phyloP scores from a whole-genome alignment of 1,140 invertebrate genomes.

The Drosophila kurseongensis region DNA sequence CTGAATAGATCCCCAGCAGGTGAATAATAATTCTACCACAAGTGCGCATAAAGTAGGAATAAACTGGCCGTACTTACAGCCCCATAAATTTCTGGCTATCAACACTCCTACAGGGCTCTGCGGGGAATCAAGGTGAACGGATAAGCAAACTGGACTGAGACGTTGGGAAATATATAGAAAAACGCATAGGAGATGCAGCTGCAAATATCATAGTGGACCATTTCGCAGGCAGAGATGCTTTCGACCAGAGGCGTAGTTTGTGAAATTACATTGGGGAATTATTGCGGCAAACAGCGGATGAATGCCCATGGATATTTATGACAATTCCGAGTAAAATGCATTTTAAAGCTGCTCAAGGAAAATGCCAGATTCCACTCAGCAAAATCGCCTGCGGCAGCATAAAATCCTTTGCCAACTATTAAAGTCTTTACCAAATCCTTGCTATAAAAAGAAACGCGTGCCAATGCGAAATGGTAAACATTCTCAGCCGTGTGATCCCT shows the following conservation, averaged over 20 bases:
- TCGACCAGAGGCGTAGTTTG: constrained; percentile 26
- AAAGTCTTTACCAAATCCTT: constrained; percentile 39
- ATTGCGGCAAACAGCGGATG: constrained; percentile 14
- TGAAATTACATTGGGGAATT: constrained; percentile 40
- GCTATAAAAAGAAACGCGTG: constrained; percentile 33
- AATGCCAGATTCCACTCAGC: background rate
- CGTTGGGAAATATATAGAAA: constrained; percentile 28
- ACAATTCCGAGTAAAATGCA: constrained; percentile 21
- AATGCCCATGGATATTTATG: constrained; percentile 40
- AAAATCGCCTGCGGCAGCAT: background rate
- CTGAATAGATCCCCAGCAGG: constrained; percentile 30
- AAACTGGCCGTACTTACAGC: constrained; percentile 46
- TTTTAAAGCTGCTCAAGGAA: constrained; percentile 5
- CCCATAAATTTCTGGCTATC: constrained; percentile 52
- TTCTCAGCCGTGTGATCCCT: constrained; percentile 34
- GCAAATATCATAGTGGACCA: constrained; percentile 25
- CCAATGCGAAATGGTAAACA: constrained; percentile 43
- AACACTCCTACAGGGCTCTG: constrained; percentile 20
- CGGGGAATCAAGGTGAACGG: background rate
- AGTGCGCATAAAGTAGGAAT: constrained; percentile 40
- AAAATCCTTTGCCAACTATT: constrained; percentile 43
- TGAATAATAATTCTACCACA: constrained; percentile 34
- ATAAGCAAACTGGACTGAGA: constrained; percentile 35
- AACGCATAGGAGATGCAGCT: constrained; percentile 3
- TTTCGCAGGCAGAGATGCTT: constrained; percentile 6